Evolutionary conservation across 53 echinoderm and acorn worm genomes (phyloP).

Genomic region (Apostichopus leukothele): DNA sequence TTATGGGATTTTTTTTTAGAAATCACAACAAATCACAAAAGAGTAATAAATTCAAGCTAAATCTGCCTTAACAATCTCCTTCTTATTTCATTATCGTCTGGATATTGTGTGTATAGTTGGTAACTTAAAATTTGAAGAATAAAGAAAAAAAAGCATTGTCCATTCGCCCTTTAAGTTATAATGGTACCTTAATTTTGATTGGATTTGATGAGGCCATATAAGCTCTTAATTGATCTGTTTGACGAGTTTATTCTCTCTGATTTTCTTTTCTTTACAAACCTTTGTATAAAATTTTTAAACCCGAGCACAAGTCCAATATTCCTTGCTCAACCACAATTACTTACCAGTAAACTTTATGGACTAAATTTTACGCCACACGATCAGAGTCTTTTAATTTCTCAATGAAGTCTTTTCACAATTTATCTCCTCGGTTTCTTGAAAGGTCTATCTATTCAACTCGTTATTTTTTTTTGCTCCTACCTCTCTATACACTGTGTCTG

Average conservation of each 20-base stretch:
- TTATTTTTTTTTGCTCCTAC: not conserved
- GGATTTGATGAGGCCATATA: not conserved
- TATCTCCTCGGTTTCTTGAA: slow-evolving; percentile 4
- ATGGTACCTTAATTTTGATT: not conserved
- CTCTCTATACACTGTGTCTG: not conserved
- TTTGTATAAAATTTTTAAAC: not conserved
- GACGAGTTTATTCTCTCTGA: not conserved
- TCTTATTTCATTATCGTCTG: too few species aligned
- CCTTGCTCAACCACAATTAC: slow-evolving; percentile 12
- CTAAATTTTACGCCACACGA: slow-evolving; percentile 23
- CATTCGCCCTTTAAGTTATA: not conserved
- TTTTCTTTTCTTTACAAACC: not conserved
- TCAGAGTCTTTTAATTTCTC: slow-evolving; percentile 6
- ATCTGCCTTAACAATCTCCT: too few species aligned
- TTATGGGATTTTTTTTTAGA: too few species aligned
- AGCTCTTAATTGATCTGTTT: not conserved
- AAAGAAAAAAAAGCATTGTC: not conserved
- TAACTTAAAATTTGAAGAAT: too few species aligned
- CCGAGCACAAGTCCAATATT: not conserved
- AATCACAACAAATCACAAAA: too few species aligned
- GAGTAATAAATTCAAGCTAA: too few species aligned
- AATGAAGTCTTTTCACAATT: slow-evolving; percentile 16
- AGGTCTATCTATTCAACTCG: not conserved
- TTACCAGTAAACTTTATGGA: not conserved
- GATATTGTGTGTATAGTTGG: too few species aligned